Base-by-base conservation (phyloP, 2,113 vertebrate genomes). In the Phocoena sinus region DNA sequence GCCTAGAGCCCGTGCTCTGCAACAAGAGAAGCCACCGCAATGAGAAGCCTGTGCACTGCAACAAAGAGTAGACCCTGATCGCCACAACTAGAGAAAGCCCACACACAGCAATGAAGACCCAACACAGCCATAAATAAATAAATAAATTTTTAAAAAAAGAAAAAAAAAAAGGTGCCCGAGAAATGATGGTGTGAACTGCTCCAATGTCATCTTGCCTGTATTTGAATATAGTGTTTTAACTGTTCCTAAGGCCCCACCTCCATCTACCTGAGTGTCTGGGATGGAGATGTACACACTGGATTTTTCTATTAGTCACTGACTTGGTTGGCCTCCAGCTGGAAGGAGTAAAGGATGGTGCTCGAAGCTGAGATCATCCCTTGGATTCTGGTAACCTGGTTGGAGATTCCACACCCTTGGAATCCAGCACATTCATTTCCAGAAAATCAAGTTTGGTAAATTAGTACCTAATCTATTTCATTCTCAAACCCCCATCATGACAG, bases 311-410 rank as follows among this genome's bases (percentile, higher is more conserved):
- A 58, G 73, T 82, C 71, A 79, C 77, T 79, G 62, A 26, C 13
- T 65, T 53, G 68, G 23, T 44, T 17, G 80, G 26, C 2, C 56
- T 93, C 63, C 56, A 36, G 47, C 11, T 53, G 89, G 80, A 90
- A 56, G 53, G 23, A 58, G 13, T 31, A 14, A 77, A 67, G 23
- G 60, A 50, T 3, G 9, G 3, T 14, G 2, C 0, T 50, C 70
- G 50, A 83, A 85, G 33, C 26, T 47, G 26, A 89, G 63, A 31
- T 90, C 60, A 96, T 10, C 58, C 25, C 11, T 89, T 87, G 25
- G 84, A 91, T 74, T 81, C 73, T 56, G 73, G 60, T 41, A 62
- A 90, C 67, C 53, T n/a, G 8, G 25, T 36, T 58, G 68, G 65
- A 76, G 33, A 89, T 26, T 44, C 38, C 28, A 28, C 12, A 63